These are phyloP conservation scores for Tetropium fuscum DNA, from an alignment of 2,888 invertebrate species.

Conservation along the genomic window DNA sequence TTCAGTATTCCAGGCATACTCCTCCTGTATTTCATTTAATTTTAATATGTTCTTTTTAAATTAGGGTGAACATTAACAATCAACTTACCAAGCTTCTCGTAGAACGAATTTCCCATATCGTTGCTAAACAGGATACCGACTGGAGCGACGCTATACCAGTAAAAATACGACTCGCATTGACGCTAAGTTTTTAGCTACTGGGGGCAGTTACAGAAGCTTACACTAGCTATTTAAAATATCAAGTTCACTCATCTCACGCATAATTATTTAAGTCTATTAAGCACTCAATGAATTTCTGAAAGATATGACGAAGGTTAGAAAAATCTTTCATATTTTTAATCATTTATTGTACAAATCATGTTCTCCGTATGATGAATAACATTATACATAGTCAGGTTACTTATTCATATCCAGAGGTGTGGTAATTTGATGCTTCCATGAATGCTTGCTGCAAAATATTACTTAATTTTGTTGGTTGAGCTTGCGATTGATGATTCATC, in stretches of 20 bases:
- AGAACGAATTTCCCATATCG: background rate
- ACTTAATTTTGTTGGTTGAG: background rate
- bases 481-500: background rate
- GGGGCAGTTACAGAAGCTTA: conserved; percentile 1
- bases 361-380: background rate
- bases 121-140: conserved; percentile 13
- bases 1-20: too few relatives aligned
- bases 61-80: background rate
- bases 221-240: conserved; percentile 3
- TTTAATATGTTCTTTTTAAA: background rate
- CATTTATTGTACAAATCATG: background rate
- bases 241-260: conserved; percentile 10
- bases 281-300: background rate
- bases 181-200: conserved; percentile 14
- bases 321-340: background rate
- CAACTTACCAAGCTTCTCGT: conserved; percentile 7
- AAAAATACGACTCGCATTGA: conserved; percentile 10
- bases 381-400: background rate
- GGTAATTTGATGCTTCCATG: background rate
- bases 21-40: too few relatives aligned
- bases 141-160: conserved; percentile 11
- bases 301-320: conserved; percentile 1
- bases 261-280: conserved; percentile 1
- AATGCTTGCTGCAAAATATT: background rate
- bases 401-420: too few relatives aligned